Base-by-base conservation (phyloP, 2,888 invertebrate genomes). In the Desoria tigrina region DNA sequence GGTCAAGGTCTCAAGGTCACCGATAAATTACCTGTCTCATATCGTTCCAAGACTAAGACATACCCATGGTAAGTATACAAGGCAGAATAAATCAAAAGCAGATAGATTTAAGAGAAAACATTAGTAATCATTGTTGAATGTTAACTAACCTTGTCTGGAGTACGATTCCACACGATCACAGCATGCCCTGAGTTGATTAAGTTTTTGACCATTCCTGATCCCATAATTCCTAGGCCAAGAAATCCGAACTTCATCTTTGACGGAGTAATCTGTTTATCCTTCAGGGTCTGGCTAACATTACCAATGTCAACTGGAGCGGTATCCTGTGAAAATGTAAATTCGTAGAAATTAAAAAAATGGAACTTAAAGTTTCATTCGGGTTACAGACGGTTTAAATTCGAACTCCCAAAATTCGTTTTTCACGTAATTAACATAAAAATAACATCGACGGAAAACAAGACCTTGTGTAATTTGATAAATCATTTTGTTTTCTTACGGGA, bases 211-310 rank as follows among this genome's bases (percentile, higher is more conserved):
- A 97, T 91, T 27, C 94, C 94, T 67, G 90, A 88, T 57, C 96
- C 96, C 91, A 97, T 96, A 79, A 92, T 92, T 63, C 96, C 96
- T 37, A 97, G 85, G 0, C 97, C 97, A 28, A 97, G 86, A 82
- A 97, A 96, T 28, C 97, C 97, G 80, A 97, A 95, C 78, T 88
- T 90, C 81, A 90, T 85, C 72, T 86, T 85, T 24, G 94, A 92
- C 0, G 96, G 90, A 68, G 86, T 86, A 73, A 95, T 92, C 75
- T 92, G 88, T 81, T 92, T 93, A 78, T 88, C 89, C 77, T 88
- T 88, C 16, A 93, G 81, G 0, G 88, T 88, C 74, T 90, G 88
- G 0, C 90, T 88, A 1, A 90, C 85, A 60, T 86, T 87, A 80
- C 86, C 87, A 78, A 93, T 84, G 79, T 93, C 90, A 63, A 93